These are phyloP conservation scores for Physocephala rufipes DNA, from an alignment of 2,888 invertebrate species.

Conservation along the genomic window DNA sequence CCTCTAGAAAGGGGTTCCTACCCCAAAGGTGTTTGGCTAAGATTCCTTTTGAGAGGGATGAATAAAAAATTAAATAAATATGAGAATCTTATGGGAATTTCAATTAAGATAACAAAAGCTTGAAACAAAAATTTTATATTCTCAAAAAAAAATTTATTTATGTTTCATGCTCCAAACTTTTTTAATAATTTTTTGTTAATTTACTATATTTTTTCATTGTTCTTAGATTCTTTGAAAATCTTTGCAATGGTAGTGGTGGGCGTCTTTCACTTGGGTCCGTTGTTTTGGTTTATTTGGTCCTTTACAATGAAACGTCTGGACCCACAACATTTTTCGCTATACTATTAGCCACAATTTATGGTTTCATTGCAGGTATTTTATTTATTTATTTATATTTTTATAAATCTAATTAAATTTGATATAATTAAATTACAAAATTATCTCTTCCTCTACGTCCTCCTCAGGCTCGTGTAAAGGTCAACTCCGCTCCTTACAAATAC, in stretches of 20 bases:
- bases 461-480: slow-evolving; percentile 63
- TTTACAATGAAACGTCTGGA: slow-evolving; percentile 64
- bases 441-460: slow-evolving; percentile 2
- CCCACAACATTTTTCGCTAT: slow-evolving; percentile 61
- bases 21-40: too few relatives aligned
- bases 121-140: too few relatives aligned
- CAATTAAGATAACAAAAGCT: too few relatives aligned
- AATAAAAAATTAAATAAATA: too few relatives aligned
- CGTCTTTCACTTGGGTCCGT: slow-evolving; percentile 64
- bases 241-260: slow-evolving; percentile 62
- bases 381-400: neutral
- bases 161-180: too few relatives aligned
- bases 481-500: slow-evolving; percentile 63
- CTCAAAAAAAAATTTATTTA: too few relatives aligned
- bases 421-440: too few relatives aligned
- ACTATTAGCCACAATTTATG: slow-evolving; percentile 60
- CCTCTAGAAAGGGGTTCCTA: too few relatives aligned
- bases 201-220: neutral
- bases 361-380: slow-evolving; percentile 59
- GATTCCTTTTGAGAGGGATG: too few relatives aligned
- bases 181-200: neutral
- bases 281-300: slow-evolving; percentile 60
- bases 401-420: slow-evolving; percentile 4
- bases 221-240: slow-evolving; percentile 58
- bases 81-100: too few relatives aligned